Conservation (phyloP, 2,113 vertebrate genomes). For the Phyllopteryx taeniolatus region DNA sequence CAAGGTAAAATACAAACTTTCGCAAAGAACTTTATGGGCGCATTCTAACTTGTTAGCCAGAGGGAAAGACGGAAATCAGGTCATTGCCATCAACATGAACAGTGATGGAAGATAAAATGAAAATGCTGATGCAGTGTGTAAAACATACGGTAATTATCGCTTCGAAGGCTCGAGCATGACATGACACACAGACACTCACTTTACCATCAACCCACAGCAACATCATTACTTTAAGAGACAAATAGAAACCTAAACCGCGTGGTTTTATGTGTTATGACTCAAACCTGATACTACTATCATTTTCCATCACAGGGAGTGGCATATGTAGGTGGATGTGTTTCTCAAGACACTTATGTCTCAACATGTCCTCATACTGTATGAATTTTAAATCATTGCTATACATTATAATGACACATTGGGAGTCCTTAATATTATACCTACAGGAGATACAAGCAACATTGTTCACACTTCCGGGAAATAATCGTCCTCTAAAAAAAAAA, state of each 20-base stretch:
- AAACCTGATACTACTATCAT: slow-evolving; percentile 67
- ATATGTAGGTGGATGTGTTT: slow-evolving; percentile 30
- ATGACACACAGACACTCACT: slow-evolving; percentile 41
- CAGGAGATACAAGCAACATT: no score
- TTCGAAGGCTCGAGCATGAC: slow-evolving; percentile 8
- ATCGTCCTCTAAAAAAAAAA: no score
- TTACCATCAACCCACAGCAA: slow-evolving; percentile 35
- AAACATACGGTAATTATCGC: not conserved
- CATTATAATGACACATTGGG: no score
- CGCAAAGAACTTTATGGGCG: not conserved
- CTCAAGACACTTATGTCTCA: not conserved
- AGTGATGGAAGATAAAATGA: slow-evolving; percentile 5
- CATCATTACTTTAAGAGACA: slow-evolving; percentile 47
- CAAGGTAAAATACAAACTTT: not conserved
- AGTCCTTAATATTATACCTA: no score
- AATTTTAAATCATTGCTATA: not conserved
- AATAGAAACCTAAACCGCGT: slow-evolving; percentile 52
- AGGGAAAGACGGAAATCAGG: slow-evolving; percentile 13
- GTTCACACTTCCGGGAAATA: no score
- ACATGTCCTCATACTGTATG: not conserved
- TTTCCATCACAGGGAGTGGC: slow-evolving; percentile 67
- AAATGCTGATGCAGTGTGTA: not conserved
- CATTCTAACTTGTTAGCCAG: not conserved
- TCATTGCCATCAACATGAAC: not conserved
- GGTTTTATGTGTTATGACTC: slow-evolving; percentile 31